Evolutionary conservation across 2,888 invertebrate species (phyloP), one percentile per base, ranked within the genome.

Genomic region (Esperia sulphurella): DNA sequence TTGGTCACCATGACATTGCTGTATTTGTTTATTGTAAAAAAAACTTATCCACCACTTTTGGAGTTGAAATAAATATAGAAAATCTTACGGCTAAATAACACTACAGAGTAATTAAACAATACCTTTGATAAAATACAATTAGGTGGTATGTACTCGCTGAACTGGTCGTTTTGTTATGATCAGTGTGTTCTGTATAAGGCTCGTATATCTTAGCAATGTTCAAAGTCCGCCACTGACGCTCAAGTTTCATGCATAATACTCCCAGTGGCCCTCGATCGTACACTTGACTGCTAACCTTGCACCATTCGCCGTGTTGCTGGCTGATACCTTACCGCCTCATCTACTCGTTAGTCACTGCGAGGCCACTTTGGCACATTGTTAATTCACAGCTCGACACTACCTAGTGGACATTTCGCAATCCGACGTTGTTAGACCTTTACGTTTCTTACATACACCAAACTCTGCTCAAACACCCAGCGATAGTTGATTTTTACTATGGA

Each of bases 281-380:
- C 67, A 77, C 73, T 73, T 75, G 72, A 71, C 70, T 68, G 61
- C 64, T 73, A 74, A 76, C 82, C 81, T 82, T 78, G 76, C 65
- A 63, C 63, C 63, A 68, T 63, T 69, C 76, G 71, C 65, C 58
- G 65, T 67, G 65, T 66, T 68, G 62, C 59, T 58, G 56, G 57
- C 68, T 67, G 68, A 61, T 72, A 68, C 69, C 68, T 71, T 68
- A 69, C 68, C 63, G 70, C 69, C 64, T 75, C 76, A 67, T 77
- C 75, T 65, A 71, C 63, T 73, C 65, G 68, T 69, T 73, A 64
- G 65, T 65, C 61, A 59, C 57, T 57, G 52, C 75, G 76, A 83
- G 81, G 81, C 73, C 79, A 63, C 70, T 74, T 75, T 68, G 68
- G 61, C 62, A 63, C 68, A 73, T 73, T 77, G 73, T 76, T 73